Percentiles rank a stretch among this genome's conserved stretches.
Conservation (phyloP, 1,140 invertebrate species). For the Oedothorax gibbosus region DNA sequence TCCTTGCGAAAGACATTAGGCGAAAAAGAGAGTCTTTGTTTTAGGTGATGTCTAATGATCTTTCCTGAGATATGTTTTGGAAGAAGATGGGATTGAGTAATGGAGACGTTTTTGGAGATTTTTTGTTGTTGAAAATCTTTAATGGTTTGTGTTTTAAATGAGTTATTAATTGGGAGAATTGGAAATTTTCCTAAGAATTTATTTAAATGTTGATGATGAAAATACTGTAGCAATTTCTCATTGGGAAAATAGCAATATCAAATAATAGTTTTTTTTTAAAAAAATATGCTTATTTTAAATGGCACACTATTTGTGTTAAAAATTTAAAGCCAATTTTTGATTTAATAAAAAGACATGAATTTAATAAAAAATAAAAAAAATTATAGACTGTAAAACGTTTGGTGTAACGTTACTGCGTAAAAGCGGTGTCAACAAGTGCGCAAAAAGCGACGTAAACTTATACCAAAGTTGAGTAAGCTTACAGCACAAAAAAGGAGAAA, state of each 20-base stretch:
- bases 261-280: neutral
- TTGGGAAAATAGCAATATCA: neutral
- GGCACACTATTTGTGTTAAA: too few relatives aligned
- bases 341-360: too few relatives aligned
- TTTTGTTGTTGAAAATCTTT: conserved; percentile 18
- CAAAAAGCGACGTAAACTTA: too few relatives aligned
- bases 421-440: too few relatives aligned
- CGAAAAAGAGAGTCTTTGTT: neutral
- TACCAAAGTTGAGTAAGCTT: too few relatives aligned
- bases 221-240: neutral
- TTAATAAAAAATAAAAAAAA: neutral
- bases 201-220: neutral
- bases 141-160: conserved; percentile 5
- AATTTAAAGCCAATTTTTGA: too few relatives aligned
- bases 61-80: conserved; percentile 7
- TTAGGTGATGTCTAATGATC: conserved; percentile 30
- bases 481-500: too few relatives aligned
- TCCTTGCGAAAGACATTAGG: conserved; percentile 34
- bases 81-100: too few relatives aligned
- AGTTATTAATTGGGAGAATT: neutral
- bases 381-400: too few relatives aligned
- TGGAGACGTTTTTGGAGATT: neutral
- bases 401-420: too few relatives aligned
- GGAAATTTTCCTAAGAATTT: too few relatives aligned
- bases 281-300: neutral